A percentile compares a stretch with the other conserved stretches of the same genome.
Conservation (phyloP, 2,113 vertebrate species). For the Sorex fumeus region DNA sequence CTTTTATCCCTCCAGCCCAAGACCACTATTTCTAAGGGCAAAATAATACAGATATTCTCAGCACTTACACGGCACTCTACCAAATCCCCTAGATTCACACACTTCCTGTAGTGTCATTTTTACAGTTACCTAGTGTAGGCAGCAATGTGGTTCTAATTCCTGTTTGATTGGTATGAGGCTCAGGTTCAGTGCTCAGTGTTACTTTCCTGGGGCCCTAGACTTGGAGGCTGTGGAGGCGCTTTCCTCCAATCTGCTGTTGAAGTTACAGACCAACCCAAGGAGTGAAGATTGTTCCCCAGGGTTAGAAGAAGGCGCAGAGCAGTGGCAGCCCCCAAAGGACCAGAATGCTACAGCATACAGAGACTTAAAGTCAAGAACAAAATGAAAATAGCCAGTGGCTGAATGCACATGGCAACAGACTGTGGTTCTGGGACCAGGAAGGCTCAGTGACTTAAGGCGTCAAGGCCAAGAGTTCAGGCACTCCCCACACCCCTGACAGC, state of each 20-base stretch:
- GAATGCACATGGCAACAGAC: background rate
- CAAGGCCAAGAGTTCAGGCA: background rate
- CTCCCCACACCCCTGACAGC: background rate
- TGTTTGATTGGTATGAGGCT: background rate
- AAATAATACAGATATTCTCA: background rate
- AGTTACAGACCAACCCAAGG: background rate
- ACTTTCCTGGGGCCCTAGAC: background rate
- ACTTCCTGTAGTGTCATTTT: background rate
- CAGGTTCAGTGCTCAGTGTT: too few species aligned
- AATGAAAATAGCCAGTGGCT: background rate
- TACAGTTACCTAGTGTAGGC: background rate
- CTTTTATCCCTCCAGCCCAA: too few species aligned
- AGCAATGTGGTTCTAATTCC: background rate
- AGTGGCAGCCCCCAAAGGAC: background rate
- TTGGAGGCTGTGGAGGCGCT: background rate
- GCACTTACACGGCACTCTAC: background rate
- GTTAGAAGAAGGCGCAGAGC: background rate
- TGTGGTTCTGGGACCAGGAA: background rate
- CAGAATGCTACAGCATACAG: background rate
- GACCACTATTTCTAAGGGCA: conserved; percentile 13
- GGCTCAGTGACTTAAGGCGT: background rate
- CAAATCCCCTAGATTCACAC: background rate
- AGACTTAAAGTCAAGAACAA: background rate
- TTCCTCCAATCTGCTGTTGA: background rate
- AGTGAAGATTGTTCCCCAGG: background rate